Percentiles rank a stretch among this genome's conserved stretches.
Conservation (phyloP, 1,140 invertebrate genomes). For the Temnothorax curvispinosus region DNA sequence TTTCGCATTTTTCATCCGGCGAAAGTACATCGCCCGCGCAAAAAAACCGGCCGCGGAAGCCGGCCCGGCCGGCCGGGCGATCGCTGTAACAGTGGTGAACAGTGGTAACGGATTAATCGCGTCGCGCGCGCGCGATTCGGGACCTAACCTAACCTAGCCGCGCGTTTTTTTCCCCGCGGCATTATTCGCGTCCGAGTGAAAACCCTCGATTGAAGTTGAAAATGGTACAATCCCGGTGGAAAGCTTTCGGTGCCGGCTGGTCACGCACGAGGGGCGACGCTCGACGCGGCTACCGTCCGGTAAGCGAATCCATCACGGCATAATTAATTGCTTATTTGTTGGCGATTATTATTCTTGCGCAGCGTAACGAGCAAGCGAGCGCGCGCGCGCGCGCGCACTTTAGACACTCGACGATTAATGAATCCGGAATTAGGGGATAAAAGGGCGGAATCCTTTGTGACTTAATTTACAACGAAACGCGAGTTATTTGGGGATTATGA, state of each 20-base stretch:
- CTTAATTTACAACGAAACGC: conserved; percentile 2
- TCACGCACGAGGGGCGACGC: neutral
- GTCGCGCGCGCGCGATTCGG: neutral
- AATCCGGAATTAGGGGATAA: neutral
- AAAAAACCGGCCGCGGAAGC: conserved; percentile 13
- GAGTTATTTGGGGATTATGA: conserved; percentile 9
- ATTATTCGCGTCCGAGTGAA: conserved; percentile 21
- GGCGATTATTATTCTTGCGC: conserved; percentile 23
- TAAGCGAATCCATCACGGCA: neutral
- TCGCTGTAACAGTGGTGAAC: neutral
- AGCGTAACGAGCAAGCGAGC: neutral
- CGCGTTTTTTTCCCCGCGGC: neutral
- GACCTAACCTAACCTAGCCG: neutral
- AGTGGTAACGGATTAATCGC: conserved; percentile 27
- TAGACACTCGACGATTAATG: conserved; percentile 20
- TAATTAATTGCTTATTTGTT: conserved; percentile 34
- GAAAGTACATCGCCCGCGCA: conserved; percentile 4
- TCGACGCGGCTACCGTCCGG: neutral
- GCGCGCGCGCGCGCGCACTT: neutral
- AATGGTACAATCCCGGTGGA: neutral
- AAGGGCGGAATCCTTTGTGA: conserved; percentile 9
- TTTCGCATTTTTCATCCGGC: conserved; percentile 30
- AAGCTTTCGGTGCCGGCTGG: neutral
- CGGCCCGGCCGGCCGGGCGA: neutral
- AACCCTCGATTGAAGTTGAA: conserved; percentile 21